A percentile compares a stretch with the other conserved stretches of the same genome.
Conservation (phyloP, 2,797 vertebrate species). For the Hoplostethus atlanticus region DNA sequence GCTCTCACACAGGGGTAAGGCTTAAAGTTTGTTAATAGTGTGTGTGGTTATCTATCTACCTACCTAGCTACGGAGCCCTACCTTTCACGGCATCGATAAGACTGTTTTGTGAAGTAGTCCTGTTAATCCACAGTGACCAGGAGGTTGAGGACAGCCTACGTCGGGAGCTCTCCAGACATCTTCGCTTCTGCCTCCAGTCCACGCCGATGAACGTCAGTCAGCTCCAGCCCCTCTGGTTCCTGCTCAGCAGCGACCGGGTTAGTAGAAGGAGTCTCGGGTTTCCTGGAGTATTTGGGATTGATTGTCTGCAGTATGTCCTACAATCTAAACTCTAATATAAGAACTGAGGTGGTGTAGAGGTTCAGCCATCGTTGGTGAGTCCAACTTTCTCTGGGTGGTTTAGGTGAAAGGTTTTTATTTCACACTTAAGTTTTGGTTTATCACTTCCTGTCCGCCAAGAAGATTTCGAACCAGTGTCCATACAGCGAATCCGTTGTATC, state of each 20-base stretch:
- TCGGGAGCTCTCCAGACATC: constrained; percentile 86
- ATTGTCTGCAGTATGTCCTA: background rate
- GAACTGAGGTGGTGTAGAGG: no score
- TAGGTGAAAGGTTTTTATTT: no score
- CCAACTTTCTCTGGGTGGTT: no score
- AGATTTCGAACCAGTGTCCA: no score
- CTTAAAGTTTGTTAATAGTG: background rate
- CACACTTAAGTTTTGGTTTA: no score
- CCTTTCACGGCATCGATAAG: background rate
- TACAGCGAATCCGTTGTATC: no score
- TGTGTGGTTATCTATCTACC: background rate
- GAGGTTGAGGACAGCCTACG: constrained; percentile 70
- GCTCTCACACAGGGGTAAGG: constrained; percentile 77
- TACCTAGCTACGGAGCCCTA: background rate
- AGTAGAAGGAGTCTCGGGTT: constrained; percentile 30
- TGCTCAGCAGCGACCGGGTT: constrained; percentile 88
- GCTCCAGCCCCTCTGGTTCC: constrained; percentile 89
- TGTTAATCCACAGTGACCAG: constrained; percentile 79
- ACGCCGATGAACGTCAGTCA: constrained; percentile 89
- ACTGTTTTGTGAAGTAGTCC: background rate
- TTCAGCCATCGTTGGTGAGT: no score
- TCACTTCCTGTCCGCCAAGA: no score
- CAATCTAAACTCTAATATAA: background rate
- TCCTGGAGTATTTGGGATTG: background rate
- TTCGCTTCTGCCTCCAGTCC: constrained; percentile 90